These are phyloP conservation scores for Luidia sarsii DNA, from an alignment of 53 echinoderm and acorn worm genomes.

Conservation along the genomic window DNA sequence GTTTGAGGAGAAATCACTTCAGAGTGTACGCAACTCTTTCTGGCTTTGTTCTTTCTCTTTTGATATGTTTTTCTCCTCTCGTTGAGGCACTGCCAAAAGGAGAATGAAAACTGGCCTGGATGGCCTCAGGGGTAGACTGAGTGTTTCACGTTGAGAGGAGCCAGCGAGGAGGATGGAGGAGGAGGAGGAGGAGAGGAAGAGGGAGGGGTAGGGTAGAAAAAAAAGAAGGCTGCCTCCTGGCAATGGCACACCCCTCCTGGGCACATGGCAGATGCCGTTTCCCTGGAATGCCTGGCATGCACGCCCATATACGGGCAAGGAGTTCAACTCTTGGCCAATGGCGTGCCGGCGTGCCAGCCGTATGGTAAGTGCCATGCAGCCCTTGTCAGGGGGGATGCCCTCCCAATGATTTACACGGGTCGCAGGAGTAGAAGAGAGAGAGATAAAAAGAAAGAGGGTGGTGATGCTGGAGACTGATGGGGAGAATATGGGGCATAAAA, in stretches of 20 bases:
- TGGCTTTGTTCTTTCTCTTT: too few relatives aligned
- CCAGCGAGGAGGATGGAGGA: too few relatives aligned
- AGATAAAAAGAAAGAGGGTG: too few relatives aligned
- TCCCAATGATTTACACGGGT: conserved; percentile 8
- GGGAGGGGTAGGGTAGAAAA: too few relatives aligned
- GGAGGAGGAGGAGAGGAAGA: too few relatives aligned
- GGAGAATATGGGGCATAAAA: too few relatives aligned
- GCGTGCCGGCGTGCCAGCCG: conserved; percentile 6
- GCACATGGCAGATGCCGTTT: conserved; percentile 31
- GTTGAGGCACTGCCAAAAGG: not conserved
- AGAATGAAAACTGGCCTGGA: not conserved
- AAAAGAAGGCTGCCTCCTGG: not conserved
- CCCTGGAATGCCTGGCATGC: conserved; percentile 70
- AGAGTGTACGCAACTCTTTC: too few relatives aligned
- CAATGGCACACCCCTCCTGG: conserved; percentile 1
- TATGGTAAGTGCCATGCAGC: conserved; percentile 39
- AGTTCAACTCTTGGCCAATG: conserved; percentile 68
- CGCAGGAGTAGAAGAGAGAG: too few relatives aligned
- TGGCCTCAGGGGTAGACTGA: not conserved
- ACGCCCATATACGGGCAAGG: conserved; percentile 65
- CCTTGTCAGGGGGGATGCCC: conserved; percentile 26
- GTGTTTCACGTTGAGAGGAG: not conserved
- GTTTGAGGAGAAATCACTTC: too few relatives aligned
- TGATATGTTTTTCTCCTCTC: not conserved
- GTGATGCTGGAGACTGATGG: too few relatives aligned